phyloP scores from a whole-genome alignment of 1,140 invertebrate genomes.

The Nasonia longicornis region DNA sequence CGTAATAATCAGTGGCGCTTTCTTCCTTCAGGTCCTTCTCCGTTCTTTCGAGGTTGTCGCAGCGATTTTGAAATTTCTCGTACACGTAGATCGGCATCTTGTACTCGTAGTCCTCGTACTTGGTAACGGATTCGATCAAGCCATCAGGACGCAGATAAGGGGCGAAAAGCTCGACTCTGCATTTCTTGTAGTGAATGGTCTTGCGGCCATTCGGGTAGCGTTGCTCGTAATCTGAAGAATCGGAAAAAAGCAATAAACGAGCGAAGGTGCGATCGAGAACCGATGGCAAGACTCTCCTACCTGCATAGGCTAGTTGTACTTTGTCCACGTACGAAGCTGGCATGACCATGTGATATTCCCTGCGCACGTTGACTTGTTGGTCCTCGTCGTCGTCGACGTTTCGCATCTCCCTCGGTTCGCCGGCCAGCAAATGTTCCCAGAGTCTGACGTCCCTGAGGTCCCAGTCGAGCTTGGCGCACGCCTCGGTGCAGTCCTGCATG shows the following conservation, averaged over 20 bases:
- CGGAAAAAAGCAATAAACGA: neutral
- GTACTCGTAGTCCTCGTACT: slow-evolving; percentile 79
- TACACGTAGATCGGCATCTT: slow-evolving; percentile 71
- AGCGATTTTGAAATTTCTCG: slow-evolving; percentile 79
- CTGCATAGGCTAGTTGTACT: slow-evolving; percentile 75
- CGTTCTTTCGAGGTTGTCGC: slow-evolving; percentile 75
- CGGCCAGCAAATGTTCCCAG: slow-evolving; percentile 80
- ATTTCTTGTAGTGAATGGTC: slow-evolving; percentile 80
- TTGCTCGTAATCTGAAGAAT: slow-evolving; percentile 75
- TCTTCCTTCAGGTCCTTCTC: slow-evolving; percentile 73
- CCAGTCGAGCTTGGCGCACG: slow-evolving; percentile 68
- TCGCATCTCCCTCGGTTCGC: slow-evolving; percentile 72
- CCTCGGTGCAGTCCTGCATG: slow-evolving; percentile 73
- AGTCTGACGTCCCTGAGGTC: slow-evolving; percentile 72
- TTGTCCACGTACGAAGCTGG: slow-evolving; percentile 83
- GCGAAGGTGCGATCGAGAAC: neutral
- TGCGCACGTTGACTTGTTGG: slow-evolving; percentile 59
- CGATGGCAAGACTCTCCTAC: slow-evolving; percentile 59
- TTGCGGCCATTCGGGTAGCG: slow-evolving; percentile 82
- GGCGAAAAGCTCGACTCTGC: slow-evolving; percentile 81
- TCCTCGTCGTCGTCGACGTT: slow-evolving; percentile 54
- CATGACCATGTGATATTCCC: slow-evolving; percentile 82
- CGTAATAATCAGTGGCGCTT: slow-evolving; percentile 76
- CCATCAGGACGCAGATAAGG: slow-evolving; percentile 81
- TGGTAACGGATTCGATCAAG: slow-evolving; percentile 76